A percentile compares a stretch with the other conserved stretches of the same genome.
Evolutionary conservation across 2,797 vertebrate genomes (phyloP).

Genomic region (Sebastes cheni): DNA sequence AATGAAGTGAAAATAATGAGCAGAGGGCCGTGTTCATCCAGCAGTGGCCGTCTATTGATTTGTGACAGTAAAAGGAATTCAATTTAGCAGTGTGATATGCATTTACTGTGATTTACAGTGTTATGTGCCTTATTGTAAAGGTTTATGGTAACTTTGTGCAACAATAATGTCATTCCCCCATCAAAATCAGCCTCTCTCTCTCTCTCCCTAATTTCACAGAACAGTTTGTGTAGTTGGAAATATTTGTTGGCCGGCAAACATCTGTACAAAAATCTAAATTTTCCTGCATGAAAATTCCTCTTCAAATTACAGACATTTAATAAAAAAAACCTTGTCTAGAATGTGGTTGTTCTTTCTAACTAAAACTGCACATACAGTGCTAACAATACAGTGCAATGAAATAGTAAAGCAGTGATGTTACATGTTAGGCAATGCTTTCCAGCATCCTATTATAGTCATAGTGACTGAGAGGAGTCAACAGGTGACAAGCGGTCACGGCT

Average conservation of each 20-base stretch:
- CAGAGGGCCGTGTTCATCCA: neutral
- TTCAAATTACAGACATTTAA: neutral
- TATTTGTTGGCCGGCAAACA: neutral
- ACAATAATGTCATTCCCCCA: fast-evolving
- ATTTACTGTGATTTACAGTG: neutral
- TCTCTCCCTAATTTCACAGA: neutral
- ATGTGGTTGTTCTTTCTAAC: neutral
- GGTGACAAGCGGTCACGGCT: neutral
- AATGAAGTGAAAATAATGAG: neutral
- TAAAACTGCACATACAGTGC: neutral
- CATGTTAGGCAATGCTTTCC: neutral
- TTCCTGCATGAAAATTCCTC: neutral
- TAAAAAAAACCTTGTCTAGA: no score
- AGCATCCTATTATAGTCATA: neutral
- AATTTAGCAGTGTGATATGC: neutral
- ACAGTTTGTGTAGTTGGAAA: neutral
- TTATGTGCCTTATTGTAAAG: neutral
- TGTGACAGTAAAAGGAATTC: neutral
- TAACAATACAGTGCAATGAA: neutral
- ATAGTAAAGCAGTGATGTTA: neutral
- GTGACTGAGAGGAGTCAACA: neutral
- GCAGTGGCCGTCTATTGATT: neutral
- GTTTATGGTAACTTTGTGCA: neutral
- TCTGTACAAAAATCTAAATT: neutral
- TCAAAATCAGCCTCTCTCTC: neutral